Base-by-base conservation (phyloP, 2,888 invertebrate genomes). In the Periphyllus acericola region DNA sequence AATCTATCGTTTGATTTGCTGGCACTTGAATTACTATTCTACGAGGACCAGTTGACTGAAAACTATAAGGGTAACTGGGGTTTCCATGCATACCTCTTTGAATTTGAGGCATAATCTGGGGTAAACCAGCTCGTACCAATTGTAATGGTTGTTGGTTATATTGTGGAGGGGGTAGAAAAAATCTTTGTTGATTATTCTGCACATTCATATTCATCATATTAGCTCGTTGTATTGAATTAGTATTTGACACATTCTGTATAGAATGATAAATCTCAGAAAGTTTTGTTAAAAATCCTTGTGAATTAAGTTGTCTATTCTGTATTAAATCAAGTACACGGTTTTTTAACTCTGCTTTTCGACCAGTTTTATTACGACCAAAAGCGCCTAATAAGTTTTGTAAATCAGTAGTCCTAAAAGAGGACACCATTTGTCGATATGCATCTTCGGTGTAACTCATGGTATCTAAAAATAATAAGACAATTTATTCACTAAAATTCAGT, bases 361-460 rank as follows among this genome's bases (percentile, higher is more conserved):
- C 96, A 90, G 94, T 94, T 92, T 95, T 95, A 91, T 95, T 95
- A 91, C 95, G 93, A 90, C 96, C 96, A 90, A 96, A 95, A 92
- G 94, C 96, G 91, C 95, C 95, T 91, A 96, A 93, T 91, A 97
- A 93, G 92, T 95, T 95, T 93, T 96, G 96, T 91, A 97, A 94
- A 92, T 96, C 96, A 92, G 95, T 95, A 90, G 96, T 96, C 91
- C 96, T 94, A 93, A 96, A 96, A 91, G 93, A 94, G 92, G 94
- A 91, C 82, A 94, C 91, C 93, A 94, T 94, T 90, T 90, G 91
- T 66, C 11, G 66, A 36, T 81, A 87, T n/a, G 40, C 32, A 17
- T 87, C 87, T 21, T 81, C 81, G 17, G 71, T 4, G 8, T 32
- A 66, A 75, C 2, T 74, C 84, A 84, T 84, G 1, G 19, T 60